phyloP scores from a whole-genome alignment of 2,888 invertebrate species.

The Osedax frankpressi region DNA sequence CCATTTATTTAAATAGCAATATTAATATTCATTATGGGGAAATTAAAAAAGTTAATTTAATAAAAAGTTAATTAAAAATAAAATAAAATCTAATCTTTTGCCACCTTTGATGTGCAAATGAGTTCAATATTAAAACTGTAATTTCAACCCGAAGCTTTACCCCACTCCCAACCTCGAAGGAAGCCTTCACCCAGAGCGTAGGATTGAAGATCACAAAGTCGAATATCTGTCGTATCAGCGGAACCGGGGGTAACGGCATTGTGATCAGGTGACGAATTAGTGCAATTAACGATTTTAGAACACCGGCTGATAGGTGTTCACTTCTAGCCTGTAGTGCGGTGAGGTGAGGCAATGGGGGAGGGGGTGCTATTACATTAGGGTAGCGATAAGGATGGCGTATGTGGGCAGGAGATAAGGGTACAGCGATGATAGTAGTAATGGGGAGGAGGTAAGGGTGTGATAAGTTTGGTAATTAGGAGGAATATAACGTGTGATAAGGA shows the following conservation, averaged over 20 bases:
- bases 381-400: neutral
- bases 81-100: no score
- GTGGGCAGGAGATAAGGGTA: no score
- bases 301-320: constrained; percentile 84
- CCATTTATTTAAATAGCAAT: no score
- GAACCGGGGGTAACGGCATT: constrained; percentile 29
- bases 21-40: no score
- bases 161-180: constrained; percentile 78
- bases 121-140: no score
- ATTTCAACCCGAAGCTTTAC: no score
- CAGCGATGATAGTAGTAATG: neutral
- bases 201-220: constrained; percentile 99
- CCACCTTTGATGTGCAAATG: no score
- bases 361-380: neutral
- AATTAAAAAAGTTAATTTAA: no score
- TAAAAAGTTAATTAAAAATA: no score
- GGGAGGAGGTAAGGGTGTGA: neutral
- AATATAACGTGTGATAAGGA: no score
- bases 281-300: constrained; percentile 57
- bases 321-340: constrained; percentile 24
- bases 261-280: constrained; percentile 45
- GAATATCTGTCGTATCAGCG: constrained; percentile 53
- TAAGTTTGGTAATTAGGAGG: no score
- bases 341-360: no score
- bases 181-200: constrained; percentile 94